These are phyloP conservation scores for Bibio marci DNA, from an alignment of 2,888 invertebrate genomes.

Conservation along the genomic window DNA sequence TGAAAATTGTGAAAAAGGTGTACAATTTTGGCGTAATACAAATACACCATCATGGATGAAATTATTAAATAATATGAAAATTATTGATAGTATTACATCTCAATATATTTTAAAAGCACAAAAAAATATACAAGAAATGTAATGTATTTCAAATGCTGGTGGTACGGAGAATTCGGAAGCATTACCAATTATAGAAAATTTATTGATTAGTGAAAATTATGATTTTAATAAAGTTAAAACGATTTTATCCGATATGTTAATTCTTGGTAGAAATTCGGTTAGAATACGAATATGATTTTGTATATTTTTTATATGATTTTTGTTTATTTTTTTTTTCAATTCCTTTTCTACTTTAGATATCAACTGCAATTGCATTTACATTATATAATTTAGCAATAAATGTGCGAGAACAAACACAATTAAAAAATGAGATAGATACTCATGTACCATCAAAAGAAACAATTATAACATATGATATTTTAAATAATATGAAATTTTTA, in stretches of 20 bases:
- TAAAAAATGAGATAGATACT: slow-evolving; percentile 40
- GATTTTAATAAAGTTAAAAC: slow-evolving; percentile 42
- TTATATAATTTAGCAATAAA: slow-evolving; percentile 49
- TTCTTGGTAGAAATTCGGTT: slow-evolving; percentile 48
- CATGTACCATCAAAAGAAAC: slow-evolving; percentile 22
- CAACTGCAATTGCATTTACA: slow-evolving; percentile 42
- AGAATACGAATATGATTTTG: too few relatives aligned
- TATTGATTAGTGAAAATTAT: slow-evolving; percentile 37
- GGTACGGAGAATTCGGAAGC: too few relatives aligned
- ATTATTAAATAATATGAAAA: slow-evolving; percentile 40
- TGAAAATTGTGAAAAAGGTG: slow-evolving; percentile 41
- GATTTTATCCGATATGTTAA: slow-evolving; percentile 43
- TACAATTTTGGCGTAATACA: slow-evolving; percentile 46
- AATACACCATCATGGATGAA: slow-evolving; percentile 40
- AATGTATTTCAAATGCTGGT: too few relatives aligned
- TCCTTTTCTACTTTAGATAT: slow-evolving; percentile 29
- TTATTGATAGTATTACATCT: slow-evolving; percentile 41
- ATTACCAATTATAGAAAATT: slow-evolving; percentile 33
- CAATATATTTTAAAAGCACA: slow-evolving; percentile 36
- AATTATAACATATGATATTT: slow-evolving; percentile 15
- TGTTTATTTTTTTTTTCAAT: slow-evolving; percentile 2
- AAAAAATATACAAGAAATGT: too few relatives aligned
- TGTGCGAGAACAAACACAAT: slow-evolving; percentile 40
- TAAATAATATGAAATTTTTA: slow-evolving; percentile 33
- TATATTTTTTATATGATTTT: neutral